Base-by-base conservation (phyloP, 2,113 vertebrate species). In the Esox niger region DNA sequence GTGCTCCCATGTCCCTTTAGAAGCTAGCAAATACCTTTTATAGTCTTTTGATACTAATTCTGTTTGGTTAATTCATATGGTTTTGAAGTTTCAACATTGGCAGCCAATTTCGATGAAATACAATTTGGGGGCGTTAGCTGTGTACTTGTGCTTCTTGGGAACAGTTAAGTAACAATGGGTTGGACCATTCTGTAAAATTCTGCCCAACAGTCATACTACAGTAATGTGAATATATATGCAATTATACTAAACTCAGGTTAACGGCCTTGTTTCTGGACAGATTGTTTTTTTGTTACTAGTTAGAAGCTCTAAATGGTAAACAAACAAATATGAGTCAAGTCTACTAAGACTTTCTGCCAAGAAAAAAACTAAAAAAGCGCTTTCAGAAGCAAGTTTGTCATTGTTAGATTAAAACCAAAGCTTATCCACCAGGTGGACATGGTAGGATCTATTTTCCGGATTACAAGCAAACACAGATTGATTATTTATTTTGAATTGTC, bases 201-300 rank as follows among this genome's bases (percentile, higher is more conserved):
- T 1, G n/a, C 21, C 56, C 54, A 70, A 65, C n/a, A n/a, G n/a
- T n/a, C n/a, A n/a, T 17, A 55, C 29, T 69, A 35, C 73, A 75
- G 61, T 62, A 59, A 63, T 35, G 35, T 63, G 26, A 70, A 25
- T 23, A 23, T 6, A 2, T 38, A 6, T 46, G 55, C 21, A 21
- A 27, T 61, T 20, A 5, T 68, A 38, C 43, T 52, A 17, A 21
- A 52, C 11, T 7, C n/a, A 21, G 8, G n/a, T 23, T 21, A 15
- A 15, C n/a, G n/a, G 6, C 0, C n/a, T 23, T 15, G 2, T n/a
- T 17, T 52, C n/a, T 17, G 8, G 20, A 4, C 3, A 23, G 13
- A 49, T n/a, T 13, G 47, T 49, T 2, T 2, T 52, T n/a, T 52
- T 17, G n/a, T n/a, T n/a, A 15, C 47, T 21, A 52, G 20, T 21